Evolutionary conservation across 2,888 invertebrate species (phyloP), one percentile per base, ranked within the genome.

Genomic region (Eupithecia dodoneata): DNA sequence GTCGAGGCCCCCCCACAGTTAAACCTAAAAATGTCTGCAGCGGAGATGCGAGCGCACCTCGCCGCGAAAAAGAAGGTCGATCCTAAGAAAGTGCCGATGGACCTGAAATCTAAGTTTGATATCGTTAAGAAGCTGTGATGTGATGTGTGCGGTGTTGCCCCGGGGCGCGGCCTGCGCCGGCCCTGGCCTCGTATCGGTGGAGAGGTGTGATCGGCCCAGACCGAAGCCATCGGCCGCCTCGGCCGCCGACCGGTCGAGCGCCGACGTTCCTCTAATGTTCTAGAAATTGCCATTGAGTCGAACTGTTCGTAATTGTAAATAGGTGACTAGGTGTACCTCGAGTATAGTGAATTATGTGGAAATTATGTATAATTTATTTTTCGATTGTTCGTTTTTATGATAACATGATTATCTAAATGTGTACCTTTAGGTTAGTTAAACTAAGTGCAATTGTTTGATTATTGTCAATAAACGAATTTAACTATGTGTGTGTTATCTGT

Each of bases 71-170:
- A 98, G 93, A 98, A 98, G 92, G 96, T 97, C 89, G 98, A 98
- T 92, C 98, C 98, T 66, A 98, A 98, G 93, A 98, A 97, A 91
- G 97, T 98, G 88, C 96, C 97, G 72, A 97, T 99, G 95, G 98
- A 98, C 95, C 97, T 98, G 89, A 97, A 97, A 93, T 97, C 98
- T 95, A 98, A 98, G 95, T 98, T 98, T 90, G 98, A 98, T 91
- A 98, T 99, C 90, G 98, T 99, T 84, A 98, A 98, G 93, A 98
- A 98, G 95, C 96, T 98, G 92, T 98, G 97, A 93, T 85, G 83
- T 82, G 85, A 71, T 82, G 72, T 65, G 49, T 66, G 69, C 45
- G 71, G 15, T 30, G 67, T 18, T 9, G 69, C 63, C 63, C 63
- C 55, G n/a, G 59, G n/a, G 59, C 15, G 18, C 15, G 18, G 59